Base-by-base conservation (phyloP, 2,113 vertebrate genomes). In the Mus pahari region DNA sequence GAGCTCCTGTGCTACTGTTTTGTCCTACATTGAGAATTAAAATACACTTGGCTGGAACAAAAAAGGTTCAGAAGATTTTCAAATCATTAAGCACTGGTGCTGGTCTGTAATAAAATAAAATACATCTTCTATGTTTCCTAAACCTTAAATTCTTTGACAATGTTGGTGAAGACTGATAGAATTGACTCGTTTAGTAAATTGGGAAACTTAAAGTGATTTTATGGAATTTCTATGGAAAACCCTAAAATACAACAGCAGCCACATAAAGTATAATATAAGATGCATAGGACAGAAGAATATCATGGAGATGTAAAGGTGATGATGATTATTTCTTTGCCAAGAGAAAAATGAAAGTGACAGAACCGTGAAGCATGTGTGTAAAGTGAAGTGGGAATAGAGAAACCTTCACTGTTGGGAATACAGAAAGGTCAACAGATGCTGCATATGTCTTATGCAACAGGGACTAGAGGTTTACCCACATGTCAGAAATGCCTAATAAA, bases 211-310 rank as follows among this genome's bases (percentile, higher is more conserved):
- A 94, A 62, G 71, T 10, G 5, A 86, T 39, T 91, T 74, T 71
- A 71, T 87, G 42, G 48, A 3, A 64, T 86, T 90, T 90, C 42
- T 90, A 24, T 77, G n/a, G 71, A 86, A 93, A 91, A 53, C 16
- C n/a, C 9, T 45, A 66, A 73, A 83, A 24, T 88, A 55, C 55
- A 50, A 7, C 5, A 88, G 11, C 14, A 89, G n/a, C 9, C 70
- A 55, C 11, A 89, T 33, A 12, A 26, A 81, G 10, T 36, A 24
- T 36, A 9, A 58, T 73, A 70, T 5, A 4, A 4, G 20, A 26
- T 81, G 73, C 81, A 17, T 60, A n/a, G 74, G 45, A 64, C 91
- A 31, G 31, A 95, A 77, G 79, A n/a, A 16, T 24, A 4, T 0
- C 7, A 39, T 22, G 24, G 78, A 42, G 45, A 6, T 70, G 24